phyloP scores from a whole-genome alignment of 2,888 invertebrate species.

The Atethmia centrago region DNA sequence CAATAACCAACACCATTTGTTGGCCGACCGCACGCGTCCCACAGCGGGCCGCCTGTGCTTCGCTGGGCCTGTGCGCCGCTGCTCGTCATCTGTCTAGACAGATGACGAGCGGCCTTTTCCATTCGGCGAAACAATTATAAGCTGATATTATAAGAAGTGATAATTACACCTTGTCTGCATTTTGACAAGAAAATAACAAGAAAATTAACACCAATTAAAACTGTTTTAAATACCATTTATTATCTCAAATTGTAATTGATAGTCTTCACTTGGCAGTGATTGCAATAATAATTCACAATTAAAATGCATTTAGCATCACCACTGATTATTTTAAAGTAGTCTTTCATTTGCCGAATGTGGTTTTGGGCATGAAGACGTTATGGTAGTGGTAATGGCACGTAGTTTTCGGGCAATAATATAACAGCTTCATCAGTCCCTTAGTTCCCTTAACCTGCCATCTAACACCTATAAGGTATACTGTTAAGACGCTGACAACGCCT shows the following conservation, averaged over 20 bases:
- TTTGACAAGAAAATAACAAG: constrained; percentile 50
- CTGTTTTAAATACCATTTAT: constrained; percentile 17
- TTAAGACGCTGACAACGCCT: no score
- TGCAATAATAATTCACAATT: constrained; percentile 37
- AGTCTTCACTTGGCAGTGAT: constrained; percentile 23
- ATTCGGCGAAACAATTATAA: constrained; percentile 1
- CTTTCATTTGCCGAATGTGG: neutral
- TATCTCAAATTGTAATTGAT: constrained; percentile 38
- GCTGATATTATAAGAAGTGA: neutral
- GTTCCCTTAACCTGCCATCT: no score
- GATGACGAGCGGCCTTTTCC: neutral
- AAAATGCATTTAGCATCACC: constrained; percentile 42
- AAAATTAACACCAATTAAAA: constrained; percentile 35
- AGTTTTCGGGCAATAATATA: no score
- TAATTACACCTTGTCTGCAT: constrained; percentile 32
- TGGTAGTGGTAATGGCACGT: no score
- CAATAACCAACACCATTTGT: no score
- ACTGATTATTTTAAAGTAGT: constrained; percentile 11
- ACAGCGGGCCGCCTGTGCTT: no score
- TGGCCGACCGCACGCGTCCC: no score
- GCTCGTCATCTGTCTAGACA: no score
- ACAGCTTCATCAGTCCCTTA: no score
- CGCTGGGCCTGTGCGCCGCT: no score
- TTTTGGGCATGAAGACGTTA: no score
- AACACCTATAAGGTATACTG: no score